Base-by-base conservation (phyloP, 2,888 invertebrate species). In the Tachina fera region DNA sequence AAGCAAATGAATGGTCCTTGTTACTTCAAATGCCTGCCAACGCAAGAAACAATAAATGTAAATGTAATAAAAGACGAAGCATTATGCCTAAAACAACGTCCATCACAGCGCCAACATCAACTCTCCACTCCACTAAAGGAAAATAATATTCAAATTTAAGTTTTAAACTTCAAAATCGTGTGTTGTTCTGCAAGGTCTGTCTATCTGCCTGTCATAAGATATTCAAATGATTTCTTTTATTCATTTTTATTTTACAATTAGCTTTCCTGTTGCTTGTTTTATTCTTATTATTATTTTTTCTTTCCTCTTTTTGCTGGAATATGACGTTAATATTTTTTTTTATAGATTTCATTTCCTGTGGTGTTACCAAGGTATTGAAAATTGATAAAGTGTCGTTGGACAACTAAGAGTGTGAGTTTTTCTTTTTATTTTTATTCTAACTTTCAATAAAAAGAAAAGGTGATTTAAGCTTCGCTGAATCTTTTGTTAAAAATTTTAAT, bases 361-460 rank as follows among this genome's bases (percentile, higher is more conserved):
- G 83, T 72, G 86, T 83, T 86, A 13, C 86, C 65, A 72, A 83
- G 86, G 83, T 86, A 86, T 74, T 83, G 86, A 79, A 83, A 86
- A 80, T 86, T 83, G 86, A 83, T 83, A 83, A 86, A 86, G 86
- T 83, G 86, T 83, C 75, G 72, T 79, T 80, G 86, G 83, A 71
- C 86, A 86, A 58, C n/a, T 53, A 47, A 72, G 68, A 68, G 71
- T 45, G 43, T 45, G 76, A 61, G 65, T 63, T 60, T 71, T 63
- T 75, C 70, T 65, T 68, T 58, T 56, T 60, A 45, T 72, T 53
- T 75, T 70, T 22, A 74, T 78, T 39, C 9, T 31, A 39, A 71
- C 13, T 78, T 9, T 31, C 31, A 31, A 31, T n/a, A n/a, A 31
- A n/a, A 67, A 49, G 9, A 72, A 67, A 61, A 86, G 86, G 79